Evolutionary conservation across 1,140 invertebrate species (phyloP), one percentile per base, ranked within the genome.

Genomic region (Neotoxoptera formosana): DNA sequence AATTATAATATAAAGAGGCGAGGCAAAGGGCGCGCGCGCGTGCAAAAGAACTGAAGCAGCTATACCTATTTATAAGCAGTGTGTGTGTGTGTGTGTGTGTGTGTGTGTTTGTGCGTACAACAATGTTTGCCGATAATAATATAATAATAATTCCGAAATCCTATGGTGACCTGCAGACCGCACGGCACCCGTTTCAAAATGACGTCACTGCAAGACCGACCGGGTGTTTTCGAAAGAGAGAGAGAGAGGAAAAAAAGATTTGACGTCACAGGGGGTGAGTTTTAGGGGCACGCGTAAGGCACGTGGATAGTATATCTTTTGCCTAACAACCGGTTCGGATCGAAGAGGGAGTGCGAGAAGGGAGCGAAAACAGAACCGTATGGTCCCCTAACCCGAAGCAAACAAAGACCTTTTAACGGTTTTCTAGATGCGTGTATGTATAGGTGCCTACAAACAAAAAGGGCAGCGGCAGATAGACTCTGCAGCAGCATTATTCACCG

Each of bases 351-450:
- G 48, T 23, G n/a, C 53, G 41, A 45, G 91, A 81, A 81, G 67
- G 67, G 41, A 91, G 67, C 84, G n/a, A 92, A 83, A 92, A 92
- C 3, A 48, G 17, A 30, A 51, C 56, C 30, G 91, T 83, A 84
- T 36, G 76, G 76, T 93, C 91, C 91, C 91, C 91, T 93, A 93
- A 83, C 81, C 6, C 34, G 81, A 56, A 30, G 48, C 81, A 84
- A 86, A 93, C 91, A 93, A 93, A 93, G 91, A 93, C 91, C 91
- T 93, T 93, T 93, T 93, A 93, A 93, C 91, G 91, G 91, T 93
- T 93, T 93, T 93, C 91, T 93, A 93, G 60, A 36, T 41, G 56
- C 36, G 25, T 76, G 17, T 76, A n/a, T 67, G 17, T 76, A n/a
- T 76, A 76, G 47, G 67, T 92, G 53, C 34, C 47, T 93, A 93